Base-by-base conservation (phyloP, 2,113 vertebrate species). In the Psittacula cyanocephala region DNA sequence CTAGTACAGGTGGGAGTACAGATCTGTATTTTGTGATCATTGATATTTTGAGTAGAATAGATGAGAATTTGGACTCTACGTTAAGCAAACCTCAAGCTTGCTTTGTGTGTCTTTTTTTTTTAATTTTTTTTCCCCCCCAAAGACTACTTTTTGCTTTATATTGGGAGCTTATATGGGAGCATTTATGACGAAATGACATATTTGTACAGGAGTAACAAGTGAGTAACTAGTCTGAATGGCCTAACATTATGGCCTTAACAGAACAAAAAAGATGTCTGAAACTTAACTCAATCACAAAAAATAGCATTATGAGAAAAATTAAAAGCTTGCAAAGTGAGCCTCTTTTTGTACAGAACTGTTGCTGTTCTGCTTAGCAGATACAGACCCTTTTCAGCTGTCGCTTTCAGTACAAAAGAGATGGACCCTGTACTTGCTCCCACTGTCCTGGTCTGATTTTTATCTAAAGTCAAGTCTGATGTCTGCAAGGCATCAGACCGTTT, bases 311-410 rank as follows among this genome's bases (percentile, higher is more conserved):
- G 25, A 78, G 46, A 74, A 71, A 92, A 90, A 63, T 16, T 3
- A 52, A 88, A 81, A 87, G 69, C 53, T 86, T 70, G 49, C 37
- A 2, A 55, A 83, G 17, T 49, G 50, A 74, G 27, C 31, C 25
- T 70, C 37, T 72, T 57, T 88, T 71, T 90, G 25, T 90, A 5
- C 39, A 29, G 64, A 77, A 24, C 76, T 81, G 81, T 81, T 67
- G 67, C 23, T 28, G 18, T 39, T 29, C 50, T 81, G 29, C 29
- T 17, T 49, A 81, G 78, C 43, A 33, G 68, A 50, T 80, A 47
- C 1, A 70, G 88, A 60, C 76, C 92, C 92, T 94, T 86, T 88
- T 95, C 94, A 95, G 91, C 85, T 91, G 89, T 97, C 92, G 63
- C 83, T 96, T 94, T 47, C 27, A 52, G 20, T 52, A 92, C 68